phyloP scores from a whole-genome alignment of 2,797 vertebrate species.

The Poecilia velifera region DNA sequence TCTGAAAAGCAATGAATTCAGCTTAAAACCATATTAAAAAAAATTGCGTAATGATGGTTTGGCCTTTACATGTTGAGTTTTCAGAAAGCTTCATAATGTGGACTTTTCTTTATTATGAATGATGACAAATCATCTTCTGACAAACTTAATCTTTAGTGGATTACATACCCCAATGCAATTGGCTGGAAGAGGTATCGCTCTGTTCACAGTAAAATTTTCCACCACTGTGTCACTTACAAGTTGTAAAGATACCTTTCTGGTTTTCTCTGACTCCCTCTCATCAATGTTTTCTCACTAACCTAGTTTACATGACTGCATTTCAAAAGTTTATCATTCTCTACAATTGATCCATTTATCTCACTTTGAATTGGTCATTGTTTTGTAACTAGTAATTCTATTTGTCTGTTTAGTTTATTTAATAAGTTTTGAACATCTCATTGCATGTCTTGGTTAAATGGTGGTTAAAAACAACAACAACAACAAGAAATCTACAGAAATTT shows the following conservation, averaged over 20 bases:
- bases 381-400: too few relatives aligned
- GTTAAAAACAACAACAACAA: too few relatives aligned
- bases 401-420: too few relatives aligned
- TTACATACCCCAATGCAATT: background rate
- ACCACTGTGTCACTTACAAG: background rate
- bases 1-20: background rate
- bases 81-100: background rate
- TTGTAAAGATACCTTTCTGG: background rate
- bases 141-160: slow-evolving; percentile 1
- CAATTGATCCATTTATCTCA: background rate
- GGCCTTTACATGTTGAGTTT: background rate
- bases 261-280: background rate
- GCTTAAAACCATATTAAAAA: background rate
- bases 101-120: background rate
- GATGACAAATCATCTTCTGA: background rate
- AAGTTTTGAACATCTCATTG: too few relatives aligned
- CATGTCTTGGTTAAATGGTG: too few relatives aligned
- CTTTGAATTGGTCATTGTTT: background rate
- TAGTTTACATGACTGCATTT: background rate
- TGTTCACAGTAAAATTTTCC: background rate
- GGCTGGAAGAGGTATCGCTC: background rate
- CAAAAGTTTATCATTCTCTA: background rate
- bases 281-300: background rate
- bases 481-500: too few relatives aligned
- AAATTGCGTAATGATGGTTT: background rate